These are phyloP conservation scores for Myotis yumanensis DNA, from an alignment of 2,113 vertebrate species.

Conservation along the genomic window DNA sequence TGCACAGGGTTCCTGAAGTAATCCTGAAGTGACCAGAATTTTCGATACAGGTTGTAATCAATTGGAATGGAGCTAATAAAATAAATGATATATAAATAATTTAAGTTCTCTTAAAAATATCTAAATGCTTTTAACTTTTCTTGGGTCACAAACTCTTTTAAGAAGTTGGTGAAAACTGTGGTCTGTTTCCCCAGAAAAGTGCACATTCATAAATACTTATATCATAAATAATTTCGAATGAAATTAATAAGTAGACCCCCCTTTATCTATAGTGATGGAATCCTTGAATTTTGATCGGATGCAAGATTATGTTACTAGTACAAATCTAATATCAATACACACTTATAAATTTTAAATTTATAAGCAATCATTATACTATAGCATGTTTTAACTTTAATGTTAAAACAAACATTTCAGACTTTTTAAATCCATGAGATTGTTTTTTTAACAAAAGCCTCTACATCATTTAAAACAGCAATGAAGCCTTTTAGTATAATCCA, in stretches of 20 bases:
- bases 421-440: background rate
- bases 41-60: constrained; percentile 99
- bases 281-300: background rate
- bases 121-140: background rate
- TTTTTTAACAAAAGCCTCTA: constrained; percentile 15
- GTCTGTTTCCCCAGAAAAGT: background rate
- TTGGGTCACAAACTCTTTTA: background rate
- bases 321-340: background rate
- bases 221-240: constrained; percentile 7
- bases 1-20: constrained; percentile 98
- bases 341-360: constrained; percentile 20
- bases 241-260: background rate
- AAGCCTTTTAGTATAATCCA: background rate
- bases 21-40: constrained; percentile 99
- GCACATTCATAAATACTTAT: background rate
- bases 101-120: constrained; percentile 8
- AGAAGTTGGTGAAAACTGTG: background rate
- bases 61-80: constrained; percentile 94
- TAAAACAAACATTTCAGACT: constrained; percentile 15
- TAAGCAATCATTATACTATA: background rate
- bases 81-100: constrained; percentile 46
- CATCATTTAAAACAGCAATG: background rate
- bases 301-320: background rate
- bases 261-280: background rate
- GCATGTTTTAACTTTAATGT: constrained; percentile 16